Evolutionary conservation across 2,113 vertebrate genomes (phyloP).

Genomic region (Campylorhamphus procurvoides): DNA sequence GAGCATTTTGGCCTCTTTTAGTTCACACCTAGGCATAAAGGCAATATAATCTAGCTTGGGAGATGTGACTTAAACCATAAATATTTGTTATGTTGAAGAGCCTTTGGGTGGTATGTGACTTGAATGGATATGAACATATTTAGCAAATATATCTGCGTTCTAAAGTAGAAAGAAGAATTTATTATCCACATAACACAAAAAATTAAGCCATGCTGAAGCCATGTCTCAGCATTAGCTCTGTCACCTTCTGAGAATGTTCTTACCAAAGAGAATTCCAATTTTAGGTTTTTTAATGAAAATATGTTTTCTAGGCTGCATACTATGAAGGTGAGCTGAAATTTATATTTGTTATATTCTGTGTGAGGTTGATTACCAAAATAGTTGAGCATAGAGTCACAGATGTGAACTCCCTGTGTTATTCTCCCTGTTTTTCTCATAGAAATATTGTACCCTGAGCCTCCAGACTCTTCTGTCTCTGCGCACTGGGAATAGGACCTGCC

Average conservation of each 20-base stretch:
- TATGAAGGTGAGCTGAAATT: background rate
- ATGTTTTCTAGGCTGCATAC: background rate
- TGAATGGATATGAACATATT: background rate
- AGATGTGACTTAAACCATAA: constrained; percentile 18
- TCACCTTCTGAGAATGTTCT: background rate
- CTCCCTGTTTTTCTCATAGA: background rate
- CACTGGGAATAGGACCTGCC: background rate
- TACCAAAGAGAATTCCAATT: background rate
- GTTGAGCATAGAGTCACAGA: background rate
- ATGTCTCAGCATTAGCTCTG: background rate
- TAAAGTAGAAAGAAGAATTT: background rate
- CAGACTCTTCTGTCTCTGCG: background rate
- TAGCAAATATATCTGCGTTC: background rate
- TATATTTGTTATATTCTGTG: background rate
- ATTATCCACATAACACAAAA: background rate
- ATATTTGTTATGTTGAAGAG: background rate
- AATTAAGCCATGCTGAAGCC: background rate
- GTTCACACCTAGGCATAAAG: constrained; percentile 21
- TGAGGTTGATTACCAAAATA: background rate
- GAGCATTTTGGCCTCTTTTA: background rate
- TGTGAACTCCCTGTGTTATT: background rate
- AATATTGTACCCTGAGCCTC: background rate
- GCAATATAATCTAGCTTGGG: background rate
- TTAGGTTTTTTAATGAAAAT: background rate
- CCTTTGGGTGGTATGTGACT: background rate